Evolutionary conservation across 2,113 vertebrate genomes (phyloP), one percentile per base, ranked within the genome.

Genomic region (Tor tambroides): DNA sequence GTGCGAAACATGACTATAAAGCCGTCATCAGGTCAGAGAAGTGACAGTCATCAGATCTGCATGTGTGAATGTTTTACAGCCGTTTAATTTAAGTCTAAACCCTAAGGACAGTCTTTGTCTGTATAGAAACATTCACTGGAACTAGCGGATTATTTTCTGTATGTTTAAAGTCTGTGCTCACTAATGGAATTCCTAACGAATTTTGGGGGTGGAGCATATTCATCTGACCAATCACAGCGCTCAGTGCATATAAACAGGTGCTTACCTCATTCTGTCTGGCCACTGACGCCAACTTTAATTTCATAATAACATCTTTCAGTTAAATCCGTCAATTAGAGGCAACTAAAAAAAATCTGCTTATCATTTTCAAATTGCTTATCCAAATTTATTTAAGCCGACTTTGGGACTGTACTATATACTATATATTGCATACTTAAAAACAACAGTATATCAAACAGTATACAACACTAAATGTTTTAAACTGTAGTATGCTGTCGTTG

Each of bases 1-100:
- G 46, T 80, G 63, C 69, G 23, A 87, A 82, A 49, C 65, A 83
- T 83, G 81, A 83, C 81, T 23, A 15, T 51, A 71, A 54, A 51
- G 5, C 6, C 17, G 10, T 59, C 77, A 59, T 59, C 26, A 6
- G 77, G 28, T 35, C 76, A 78, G 76, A 30, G 26, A 35, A 54
- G 30, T 23, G 30, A 79, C 77, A 35, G 77, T 80, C 77, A 80
- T 79, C 77, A 79, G 77, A 79, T 56, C 49, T 43, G 43, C 8
- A 12, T 21, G 72, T 43, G n/a, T 28, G 63, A 21, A 75, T 75
- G 72, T 75, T 35, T 79, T 23, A 51, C 35, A n/a, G 12, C 41
- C 65, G 0, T 69, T 69, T 75, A 75, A 38, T 38, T 75, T 35
- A 14, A 28, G 41, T 28, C 15, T 56, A 35, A 79, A 79, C 51